Base-by-base conservation (phyloP, 2,888 invertebrate genomes). In the Argyra leucocephala region DNA sequence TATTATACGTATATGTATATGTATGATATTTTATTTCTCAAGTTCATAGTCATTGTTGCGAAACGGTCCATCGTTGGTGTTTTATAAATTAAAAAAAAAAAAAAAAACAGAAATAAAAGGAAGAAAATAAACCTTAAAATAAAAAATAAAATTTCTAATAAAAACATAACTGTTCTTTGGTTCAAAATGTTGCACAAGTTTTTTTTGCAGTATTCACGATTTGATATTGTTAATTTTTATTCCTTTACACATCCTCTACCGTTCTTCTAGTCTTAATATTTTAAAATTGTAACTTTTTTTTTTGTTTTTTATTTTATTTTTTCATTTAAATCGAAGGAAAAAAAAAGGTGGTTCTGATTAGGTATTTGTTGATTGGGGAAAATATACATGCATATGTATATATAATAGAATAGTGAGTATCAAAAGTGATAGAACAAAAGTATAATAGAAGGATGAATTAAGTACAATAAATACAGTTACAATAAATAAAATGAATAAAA, bases 151-250 rank as follows among this genome's bases (percentile, higher is more conserved):
- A 6, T 48, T 48, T 48, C 18, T n/a, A 48, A 48, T 48, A 48
- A 18, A 48, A 48, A 48, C 12, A 48, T 48, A 48, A 48, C 48
- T 48, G 48, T 48, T 48, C 48, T 48, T 48, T 48, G 18, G 15
- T 18, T 48, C n/a, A 48, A 48, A 48, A 48, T 3, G 48, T 48
- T 48, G 48, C 48, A 48, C 48, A 48, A 48, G 18, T 18, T 48
- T 48, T 48, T 37, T 37, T 48, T 48, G 48, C 48, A 48, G 31
- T 31, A 31, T 15, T 48, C 48, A 48, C 48, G 48, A 48, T 48
- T 48, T 48, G n/a, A 48, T 48, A n/a, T 48, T 48, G 48, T 48
- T 48, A 48, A 48, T 48, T 48, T 48, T 48, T 48, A 48, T 18
- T 48, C 48, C n/a, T 31, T 48, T 18, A 10, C 31, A 48, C 48